Evolutionary conservation across 2,888 invertebrate species (phyloP).

Genomic region (Aphrophora alni): DNA sequence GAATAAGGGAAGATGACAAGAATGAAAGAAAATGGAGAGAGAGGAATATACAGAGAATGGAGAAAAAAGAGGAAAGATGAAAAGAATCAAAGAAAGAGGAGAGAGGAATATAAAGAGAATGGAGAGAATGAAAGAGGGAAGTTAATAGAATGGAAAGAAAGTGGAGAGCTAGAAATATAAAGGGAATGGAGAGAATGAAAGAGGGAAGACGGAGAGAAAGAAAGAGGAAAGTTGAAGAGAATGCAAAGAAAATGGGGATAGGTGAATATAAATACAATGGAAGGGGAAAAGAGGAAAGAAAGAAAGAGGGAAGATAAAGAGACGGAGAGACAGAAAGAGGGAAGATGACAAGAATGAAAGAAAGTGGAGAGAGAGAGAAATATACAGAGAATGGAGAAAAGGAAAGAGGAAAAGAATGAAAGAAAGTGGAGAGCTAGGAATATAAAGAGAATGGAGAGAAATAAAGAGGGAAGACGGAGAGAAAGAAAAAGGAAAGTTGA

Average conservation of each 20-base stretch:
- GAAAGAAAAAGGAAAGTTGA: slow-evolving; percentile 27
- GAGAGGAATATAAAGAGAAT: background rate
- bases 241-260: slow-evolving; percentile 30
- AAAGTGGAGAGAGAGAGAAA: slow-evolving; percentile 36
- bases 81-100: background rate
- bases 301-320: slow-evolving; percentile 39
- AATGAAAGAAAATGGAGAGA: slow-evolving; percentile 2
- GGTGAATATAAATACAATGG: slow-evolving; percentile 34
- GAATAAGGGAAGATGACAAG: background rate
- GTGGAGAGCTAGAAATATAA: slow-evolving; percentile 44
- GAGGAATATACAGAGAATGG: background rate
- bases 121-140: background rate
- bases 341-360: slow-evolving; percentile 37
- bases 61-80: background rate
- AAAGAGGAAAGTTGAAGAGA: slow-evolving; percentile 34
- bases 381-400: slow-evolving; percentile 26
- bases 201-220: slow-evolving; percentile 41
- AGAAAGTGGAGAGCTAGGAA: slow-evolving; percentile 27
- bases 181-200: slow-evolving; percentile 42
- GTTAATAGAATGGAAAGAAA: slow-evolving; percentile 22
- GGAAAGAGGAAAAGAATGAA: slow-evolving; percentile 26
- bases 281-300: slow-evolving; percentile 35
- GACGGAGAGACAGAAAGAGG: slow-evolving; percentile 30
- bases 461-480: slow-evolving; percentile 29
- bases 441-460: slow-evolving; percentile 34